Percentiles rank a stretch among this genome's conserved stretches.
phyloP scores from a whole-genome alignment of 2,113 vertebrate genomes.

The Podilymbus podiceps region DNA sequence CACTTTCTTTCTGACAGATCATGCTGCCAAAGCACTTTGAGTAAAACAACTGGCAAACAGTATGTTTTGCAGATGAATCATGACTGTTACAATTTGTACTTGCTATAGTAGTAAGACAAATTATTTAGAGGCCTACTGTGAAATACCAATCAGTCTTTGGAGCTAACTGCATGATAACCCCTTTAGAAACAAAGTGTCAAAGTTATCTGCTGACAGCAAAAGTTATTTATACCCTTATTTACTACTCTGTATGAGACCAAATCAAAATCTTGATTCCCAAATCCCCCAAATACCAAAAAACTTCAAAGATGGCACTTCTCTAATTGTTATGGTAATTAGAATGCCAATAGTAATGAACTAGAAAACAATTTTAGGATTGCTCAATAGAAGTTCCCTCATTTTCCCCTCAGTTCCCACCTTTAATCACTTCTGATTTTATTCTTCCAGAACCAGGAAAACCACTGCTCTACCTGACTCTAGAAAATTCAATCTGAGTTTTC shows the following conservation, averaged over 20 bases:
- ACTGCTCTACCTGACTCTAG: background rate
- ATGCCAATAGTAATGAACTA: background rate
- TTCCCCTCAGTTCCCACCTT: background rate
- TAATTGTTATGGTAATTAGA: background rate
- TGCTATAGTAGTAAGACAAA: constrained; percentile 4
- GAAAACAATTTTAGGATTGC: background rate
- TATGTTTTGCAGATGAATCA: constrained; percentile 34
- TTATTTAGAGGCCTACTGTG: constrained; percentile 18
- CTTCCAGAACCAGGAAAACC: background rate
- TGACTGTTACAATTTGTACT: constrained; percentile 24
- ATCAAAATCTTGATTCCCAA: background rate
- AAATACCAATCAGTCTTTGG: constrained; percentile 32
- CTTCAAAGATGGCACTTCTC: background rate
- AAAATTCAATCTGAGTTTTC: background rate
- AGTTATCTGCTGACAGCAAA: constrained; percentile 22
- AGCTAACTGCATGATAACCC: constrained; percentile 28
- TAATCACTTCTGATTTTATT: background rate
- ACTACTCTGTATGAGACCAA: background rate
- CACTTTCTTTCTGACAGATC: constrained; percentile 35
- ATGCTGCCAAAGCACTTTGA: constrained; percentile 13
- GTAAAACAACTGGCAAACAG: constrained; percentile 23
- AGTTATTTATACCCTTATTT: constrained; percentile 36
- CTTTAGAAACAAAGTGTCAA: constrained; percentile 17
- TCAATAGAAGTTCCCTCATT: background rate
- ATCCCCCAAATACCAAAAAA: background rate